phyloP scores from a whole-genome alignment of 2,888 invertebrate genomes.

The Nowickia ferox region DNA sequence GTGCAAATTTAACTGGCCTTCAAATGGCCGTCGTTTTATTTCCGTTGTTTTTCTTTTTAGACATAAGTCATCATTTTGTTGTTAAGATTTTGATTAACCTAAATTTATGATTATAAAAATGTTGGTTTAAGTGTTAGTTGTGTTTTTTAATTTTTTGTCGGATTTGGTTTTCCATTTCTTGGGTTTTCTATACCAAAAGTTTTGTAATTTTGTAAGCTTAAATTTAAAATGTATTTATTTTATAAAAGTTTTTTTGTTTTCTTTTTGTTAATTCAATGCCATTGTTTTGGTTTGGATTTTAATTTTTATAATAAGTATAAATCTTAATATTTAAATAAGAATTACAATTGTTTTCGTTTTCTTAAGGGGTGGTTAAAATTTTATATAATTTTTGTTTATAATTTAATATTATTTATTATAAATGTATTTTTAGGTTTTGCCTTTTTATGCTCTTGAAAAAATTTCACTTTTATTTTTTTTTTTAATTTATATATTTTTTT shows the following conservation, averaged over 20 bases:
- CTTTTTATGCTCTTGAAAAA: constrained; percentile 22
- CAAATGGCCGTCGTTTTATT: neutral
- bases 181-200: constrained; percentile 66
- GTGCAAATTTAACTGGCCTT: constrained; percentile 9
- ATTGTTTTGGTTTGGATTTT: constrained; percentile 67
- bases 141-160: constrained; percentile 14
- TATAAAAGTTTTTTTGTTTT: constrained; percentile 16
- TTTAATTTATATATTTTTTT: constrained; percentile 40
- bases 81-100: constrained; percentile 61
- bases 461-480: too few species aligned
- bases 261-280: constrained; percentile 60
- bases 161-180: constrained; percentile 45
- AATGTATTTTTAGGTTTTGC: constrained; percentile 49
- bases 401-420: constrained; percentile 58
- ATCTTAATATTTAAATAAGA: constrained; percentile 74
- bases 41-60: constrained; percentile 45
- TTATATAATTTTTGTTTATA: constrained; percentile 64
- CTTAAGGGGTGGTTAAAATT: constrained; percentile 64
- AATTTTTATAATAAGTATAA: constrained; percentile 71
- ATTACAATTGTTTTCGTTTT: constrained; percentile 57
- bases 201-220: constrained; percentile 63
- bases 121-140: constrained; percentile 20
- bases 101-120: constrained; percentile 33
- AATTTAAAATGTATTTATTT: constrained; percentile 53
- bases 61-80: constrained; percentile 71